Percentiles rank a stretch among this genome's conserved stretches.
phyloP scores from a whole-genome alignment of 37 sponge, comb jelly and placozoan genomes.

The Halichondria panicea region DNA sequence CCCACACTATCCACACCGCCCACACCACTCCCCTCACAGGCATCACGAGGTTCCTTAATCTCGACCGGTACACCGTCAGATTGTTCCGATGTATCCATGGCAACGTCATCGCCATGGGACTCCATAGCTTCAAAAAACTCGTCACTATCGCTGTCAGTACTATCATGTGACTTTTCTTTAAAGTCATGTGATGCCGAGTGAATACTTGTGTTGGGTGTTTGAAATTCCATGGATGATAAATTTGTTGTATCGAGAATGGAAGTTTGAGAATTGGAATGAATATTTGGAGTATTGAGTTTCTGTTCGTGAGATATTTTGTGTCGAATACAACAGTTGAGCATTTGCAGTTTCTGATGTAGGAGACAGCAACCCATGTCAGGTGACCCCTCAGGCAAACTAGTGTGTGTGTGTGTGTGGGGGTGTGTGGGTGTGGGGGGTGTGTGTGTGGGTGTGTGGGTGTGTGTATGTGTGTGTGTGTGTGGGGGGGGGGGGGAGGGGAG shows the following conservation, averaged over 20 bases:
- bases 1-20: slow-evolving; percentile 30
- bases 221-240: too few species aligned
- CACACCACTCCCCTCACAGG: not conserved
- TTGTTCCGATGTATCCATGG: not conserved
- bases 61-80: not conserved
- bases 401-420: slow-evolving; percentile 15
- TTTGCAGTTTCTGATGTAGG: slow-evolving; percentile 94
- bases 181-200: not conserved
- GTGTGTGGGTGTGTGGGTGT: too few species aligned
- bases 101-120: not conserved
- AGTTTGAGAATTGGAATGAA: not conserved
- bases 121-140: slow-evolving; percentile 85
- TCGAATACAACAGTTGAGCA: slow-evolving; percentile 91
- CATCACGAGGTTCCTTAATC: not conserved
- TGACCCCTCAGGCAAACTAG: slow-evolving; percentile 45
- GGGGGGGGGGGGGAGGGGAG: not conserved
- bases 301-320: slow-evolving; percentile 43
- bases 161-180: not conserved
- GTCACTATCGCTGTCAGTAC: slow-evolving; percentile 17
- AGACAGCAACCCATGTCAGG: slow-evolving; percentile 77
- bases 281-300: slow-evolving; percentile 12
- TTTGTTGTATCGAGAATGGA: too few species aligned
- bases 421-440: too few species aligned
- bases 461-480: too few species aligned
- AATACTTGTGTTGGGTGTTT: slow-evolving; percentile 1